A percentile compares a stretch with the other conserved stretches of the same genome.
Evolutionary conservation across 2,888 invertebrate genomes (phyloP).

Genomic region (Rotaria socialis): DNA sequence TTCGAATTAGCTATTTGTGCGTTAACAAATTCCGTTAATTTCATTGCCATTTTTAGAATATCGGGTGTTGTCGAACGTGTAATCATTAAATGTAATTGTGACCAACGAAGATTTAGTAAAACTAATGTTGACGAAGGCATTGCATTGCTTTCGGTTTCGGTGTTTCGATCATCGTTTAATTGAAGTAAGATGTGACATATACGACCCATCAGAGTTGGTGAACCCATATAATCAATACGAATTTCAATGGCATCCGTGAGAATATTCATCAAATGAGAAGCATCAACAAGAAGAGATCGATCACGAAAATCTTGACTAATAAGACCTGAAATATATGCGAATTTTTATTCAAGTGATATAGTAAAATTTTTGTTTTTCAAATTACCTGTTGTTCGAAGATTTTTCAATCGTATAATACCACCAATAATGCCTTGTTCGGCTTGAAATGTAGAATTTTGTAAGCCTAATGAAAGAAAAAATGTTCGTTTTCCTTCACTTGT

Average conservation of each 20-base stretch:
- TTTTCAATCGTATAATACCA: slow-evolving; percentile 83
- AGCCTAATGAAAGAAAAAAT: slow-evolving; percentile 64
- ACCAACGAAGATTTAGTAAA: slow-evolving; percentile 85
- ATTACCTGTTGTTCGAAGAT: slow-evolving; percentile 73
- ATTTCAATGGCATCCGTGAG: neutral
- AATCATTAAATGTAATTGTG: slow-evolving; percentile 90
- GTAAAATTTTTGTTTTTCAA: neutral
- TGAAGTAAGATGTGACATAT: slow-evolving; percentile 41
- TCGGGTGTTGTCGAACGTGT: slow-evolving; percentile 93
- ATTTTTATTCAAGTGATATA: too few relatives aligned
- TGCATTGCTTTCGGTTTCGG: slow-evolving; percentile 28
- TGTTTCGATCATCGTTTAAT: slow-evolving; percentile 35
- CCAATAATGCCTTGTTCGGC: slow-evolving; percentile 96
- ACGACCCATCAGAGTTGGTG: slow-evolving; percentile 40
- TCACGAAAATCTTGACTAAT: neutral
- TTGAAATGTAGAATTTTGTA: slow-evolving; percentile 83
- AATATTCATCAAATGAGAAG: slow-evolving; percentile 39
- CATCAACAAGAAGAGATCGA: neutral
- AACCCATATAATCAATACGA: slow-evolving; percentile 42
- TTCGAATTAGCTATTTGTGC: slow-evolving; percentile 94
- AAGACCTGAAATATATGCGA: neutral
- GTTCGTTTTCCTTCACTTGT: slow-evolving; percentile 32
- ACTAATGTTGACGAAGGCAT: slow-evolving; percentile 64
- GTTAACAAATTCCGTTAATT: slow-evolving; percentile 92
- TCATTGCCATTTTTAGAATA: slow-evolving; percentile 88